Evolutionary conservation across 2,888 invertebrate genomes (phyloP).

Genomic region (Opisthograptis luteolata): DNA sequence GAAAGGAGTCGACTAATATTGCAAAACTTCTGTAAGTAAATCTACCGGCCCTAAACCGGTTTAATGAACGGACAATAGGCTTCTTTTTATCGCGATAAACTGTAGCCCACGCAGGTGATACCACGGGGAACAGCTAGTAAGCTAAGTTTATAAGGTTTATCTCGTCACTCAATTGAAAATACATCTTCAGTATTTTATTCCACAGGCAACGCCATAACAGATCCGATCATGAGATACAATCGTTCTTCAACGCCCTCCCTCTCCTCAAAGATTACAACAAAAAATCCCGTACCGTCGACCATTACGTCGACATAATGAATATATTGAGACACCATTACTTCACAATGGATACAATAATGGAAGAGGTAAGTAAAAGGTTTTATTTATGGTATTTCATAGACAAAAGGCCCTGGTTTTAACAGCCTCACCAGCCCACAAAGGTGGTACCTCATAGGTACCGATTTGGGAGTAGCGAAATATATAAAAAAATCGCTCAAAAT

Average conservation of each 20-base stretch:
- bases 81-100: no score
- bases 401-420: no score
- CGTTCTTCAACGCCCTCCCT: conserved; percentile 57
- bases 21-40: conserved; percentile 61
- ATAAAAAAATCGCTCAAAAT: no score
- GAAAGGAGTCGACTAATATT: conserved; percentile 56
- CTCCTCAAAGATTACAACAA: conserved; percentile 46
- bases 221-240: conserved; percentile 46
- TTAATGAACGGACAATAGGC: no score
- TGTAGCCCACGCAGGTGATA: no score
- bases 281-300: conserved; percentile 29
- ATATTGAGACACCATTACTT: conserved; percentile 66
- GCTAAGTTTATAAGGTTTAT: no score
- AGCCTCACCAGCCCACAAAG: no score
- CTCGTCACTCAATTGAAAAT: background rate
- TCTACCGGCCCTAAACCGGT: background rate
- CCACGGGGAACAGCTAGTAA: no score
- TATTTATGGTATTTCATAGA: no score
- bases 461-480: no score
- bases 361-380: conserved; percentile 56
- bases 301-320: conserved; percentile 53
- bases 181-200: background rate
- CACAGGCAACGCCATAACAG: conserved; percentile 51
- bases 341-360: conserved; percentile 70
- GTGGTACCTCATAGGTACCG: no score